Evolutionary conservation across 1,140 invertebrate species (phyloP), one percentile per base, ranked within the genome.

Genomic region (Brachionus paranguensis): DNA sequence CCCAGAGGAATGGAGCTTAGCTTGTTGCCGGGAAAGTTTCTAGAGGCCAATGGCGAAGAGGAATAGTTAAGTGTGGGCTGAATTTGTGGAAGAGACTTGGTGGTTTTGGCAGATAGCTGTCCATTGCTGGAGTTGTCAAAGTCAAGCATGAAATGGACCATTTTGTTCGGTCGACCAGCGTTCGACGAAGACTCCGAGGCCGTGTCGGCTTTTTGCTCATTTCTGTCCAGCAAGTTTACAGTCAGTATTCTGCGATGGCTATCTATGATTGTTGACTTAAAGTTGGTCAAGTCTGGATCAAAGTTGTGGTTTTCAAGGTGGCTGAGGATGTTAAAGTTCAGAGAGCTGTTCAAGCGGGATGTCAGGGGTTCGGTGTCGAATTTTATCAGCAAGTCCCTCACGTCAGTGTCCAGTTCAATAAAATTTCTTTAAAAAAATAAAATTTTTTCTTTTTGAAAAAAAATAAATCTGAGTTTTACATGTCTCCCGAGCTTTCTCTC

Each of bases 11-110:
- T 27, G 3, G 24, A 47, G 14, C 20, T 76, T 27, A 76, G 45
- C 41, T 76, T 76, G 27, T 76, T 76, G 20, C 72, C 72, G 7
- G 72, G 72, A 37, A 76, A 76, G 27, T 76, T 76, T 76, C 47
- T 50, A 6, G 72, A 47, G 10, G 68, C 37, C 3, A 24, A 10
- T n/a, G 72, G 17, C 27, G 72, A 24, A 47, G 41, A 20, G 43
- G 17, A 29, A 12, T 76, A 45, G 20, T 47, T 76, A 0, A 76
- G 27, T 17, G 43, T n/a, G 24, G 72, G 72, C 41, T 76, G 72
- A 17, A 76, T 76, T 20, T 24, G 17, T 11, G 72, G 72, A 27
- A 76, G 20, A 14, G 72, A 47, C 12, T 76, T 76, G 27, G 14
- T 24, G 8, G 72, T 76, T 50, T 76, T 76, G 7, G 72, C 41